Evolutionary conservation across 2,113 vertebrate genomes (phyloP), one percentile per base, ranked within the genome.

Genomic region (Ctenomys sociabilis): DNA sequence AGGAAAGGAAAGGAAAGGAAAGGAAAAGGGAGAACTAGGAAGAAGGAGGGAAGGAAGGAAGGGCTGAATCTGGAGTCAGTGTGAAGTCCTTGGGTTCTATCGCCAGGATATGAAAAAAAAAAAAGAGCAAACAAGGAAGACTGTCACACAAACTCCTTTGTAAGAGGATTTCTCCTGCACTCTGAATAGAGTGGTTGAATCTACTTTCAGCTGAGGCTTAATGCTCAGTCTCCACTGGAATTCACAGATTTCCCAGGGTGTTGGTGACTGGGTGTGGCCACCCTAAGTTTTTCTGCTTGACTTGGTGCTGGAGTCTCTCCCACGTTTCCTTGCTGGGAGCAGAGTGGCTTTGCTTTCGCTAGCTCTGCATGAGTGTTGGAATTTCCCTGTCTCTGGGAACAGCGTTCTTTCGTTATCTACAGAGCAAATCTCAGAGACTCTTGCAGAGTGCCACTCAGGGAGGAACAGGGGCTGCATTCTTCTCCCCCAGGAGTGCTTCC

Each of bases 311-410:
- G 32, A 40, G 63, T 6, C 2, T 37, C 81, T 84, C 59, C 72
- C 21, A 9, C 35, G 40, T 91, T 7, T 5, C 45, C 4, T 82
- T 59, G n/a, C 66, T 84, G 61, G 28, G 54, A 64, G 24, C 10
- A 84, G 81, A 35, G 83, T 10, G 10, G 63, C 45, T 59, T 52
- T 35, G 63, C 45, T 64, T 61, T 37, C 11, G 43, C 37, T 86
- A 59, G 37, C 35, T 91, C 22, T 6, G 5, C 32, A 7, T 1
- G 1, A 84, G 43, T 83, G 57, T 59, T 92, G 54, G 30, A 30
- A 37, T 89, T 95, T 94, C 26, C 64, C 0, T 63, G 19, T 93
- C 82, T 93, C 75, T 78, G 28, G 72, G 75, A 57, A 75, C 45
- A 80, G 86, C 22, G 45, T 49, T 77, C 37, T 40, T 57, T 45